Percentiles rank a stretch among this genome's conserved stretches.
phyloP scores from a whole-genome alignment of 2,797 vertebrate species.

The Eulemur coronatus region DNA sequence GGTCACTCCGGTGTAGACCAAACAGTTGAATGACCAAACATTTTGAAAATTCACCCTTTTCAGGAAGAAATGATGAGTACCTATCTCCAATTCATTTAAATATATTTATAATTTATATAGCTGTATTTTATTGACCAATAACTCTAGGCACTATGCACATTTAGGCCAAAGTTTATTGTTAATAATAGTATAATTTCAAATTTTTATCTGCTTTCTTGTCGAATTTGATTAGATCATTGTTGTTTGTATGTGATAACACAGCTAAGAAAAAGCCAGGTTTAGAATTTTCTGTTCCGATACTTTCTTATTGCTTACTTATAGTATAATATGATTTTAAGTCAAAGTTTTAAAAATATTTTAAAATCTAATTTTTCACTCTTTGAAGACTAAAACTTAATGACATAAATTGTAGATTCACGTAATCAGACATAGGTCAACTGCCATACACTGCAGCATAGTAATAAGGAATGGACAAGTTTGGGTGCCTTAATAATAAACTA shows the following conservation, averaged over 20 bases:
- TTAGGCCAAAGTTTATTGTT: not conserved
- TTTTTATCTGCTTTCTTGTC: not conserved
- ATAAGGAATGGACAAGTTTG: not conserved
- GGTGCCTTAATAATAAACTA: not conserved
- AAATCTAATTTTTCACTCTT: not conserved
- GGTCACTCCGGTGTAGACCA: not conserved
- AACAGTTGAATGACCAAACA: not conserved
- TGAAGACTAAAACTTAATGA: not conserved
- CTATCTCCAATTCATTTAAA: not conserved
- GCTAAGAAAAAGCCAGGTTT: not conserved
- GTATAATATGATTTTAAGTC: not conserved
- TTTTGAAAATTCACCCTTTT: not conserved
- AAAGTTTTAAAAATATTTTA: not conserved
- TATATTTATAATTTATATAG: not conserved
- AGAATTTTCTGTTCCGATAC: not conserved
- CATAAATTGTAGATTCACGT: not conserved
- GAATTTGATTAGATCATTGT: not conserved
- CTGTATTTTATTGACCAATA: not conserved
- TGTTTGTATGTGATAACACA: not conserved
- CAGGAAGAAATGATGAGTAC: not conserved
- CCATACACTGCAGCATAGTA: no score
- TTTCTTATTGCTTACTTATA: not conserved
- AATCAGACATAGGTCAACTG: not conserved
- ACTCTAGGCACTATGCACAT: not conserved
- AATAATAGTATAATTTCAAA: not conserved